phyloP scores from a whole-genome alignment of 2,888 invertebrate species.

The Tinea pellionella region DNA sequence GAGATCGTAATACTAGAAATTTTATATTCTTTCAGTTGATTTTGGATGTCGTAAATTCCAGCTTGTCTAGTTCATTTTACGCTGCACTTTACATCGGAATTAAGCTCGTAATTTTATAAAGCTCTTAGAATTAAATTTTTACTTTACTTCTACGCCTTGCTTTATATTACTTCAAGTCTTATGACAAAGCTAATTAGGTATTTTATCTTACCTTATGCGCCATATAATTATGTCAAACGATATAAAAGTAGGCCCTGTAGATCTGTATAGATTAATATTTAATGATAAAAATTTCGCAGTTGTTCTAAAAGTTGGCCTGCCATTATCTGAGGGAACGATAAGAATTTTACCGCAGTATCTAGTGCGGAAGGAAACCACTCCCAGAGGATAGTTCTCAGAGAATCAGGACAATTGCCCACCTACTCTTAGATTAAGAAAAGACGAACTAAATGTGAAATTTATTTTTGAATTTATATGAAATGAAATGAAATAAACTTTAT shows the following conservation, averaged over 20 bases:
- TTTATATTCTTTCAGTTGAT: background rate
- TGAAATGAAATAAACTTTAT: too few relatives aligned
- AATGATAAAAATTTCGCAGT: background rate
- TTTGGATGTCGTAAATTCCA: background rate
- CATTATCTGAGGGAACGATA: background rate
- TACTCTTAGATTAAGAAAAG: background rate
- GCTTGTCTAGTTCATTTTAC: background rate
- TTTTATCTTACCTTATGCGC: too few relatives aligned
- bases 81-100: background rate
- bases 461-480: too few relatives aligned
- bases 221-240: too few relatives aligned
- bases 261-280: background rate
- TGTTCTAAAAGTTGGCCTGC: background rate
- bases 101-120: too few relatives aligned
- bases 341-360: background rate
- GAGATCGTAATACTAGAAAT: background rate
- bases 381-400: background rate
- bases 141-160: too few relatives aligned
- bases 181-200: too few relatives aligned
- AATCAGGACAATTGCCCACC: conserved; percentile 3
- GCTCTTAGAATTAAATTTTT: too few relatives aligned
- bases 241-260: too few relatives aligned
- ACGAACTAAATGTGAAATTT: background rate
- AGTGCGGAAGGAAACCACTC: conserved; percentile 3
- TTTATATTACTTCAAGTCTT: too few relatives aligned